A percentile compares a stretch with the other conserved stretches of the same genome.
Conservation (phyloP, 1,140 invertebrate species). For the Pachypeltis micranthus region DNA sequence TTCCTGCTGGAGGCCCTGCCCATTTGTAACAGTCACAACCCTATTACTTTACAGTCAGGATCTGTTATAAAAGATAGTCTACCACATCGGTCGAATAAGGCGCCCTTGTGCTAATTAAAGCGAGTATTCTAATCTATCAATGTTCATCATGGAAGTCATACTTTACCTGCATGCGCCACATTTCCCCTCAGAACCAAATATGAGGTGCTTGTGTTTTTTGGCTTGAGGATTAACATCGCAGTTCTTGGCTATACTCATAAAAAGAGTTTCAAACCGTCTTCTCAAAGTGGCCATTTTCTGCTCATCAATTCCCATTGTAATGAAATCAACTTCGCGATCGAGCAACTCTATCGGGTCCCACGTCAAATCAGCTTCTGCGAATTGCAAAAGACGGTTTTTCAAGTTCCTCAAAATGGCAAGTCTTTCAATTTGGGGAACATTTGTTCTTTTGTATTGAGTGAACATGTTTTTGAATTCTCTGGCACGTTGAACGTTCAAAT, state of each 20-base stretch:
- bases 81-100: too few species aligned
- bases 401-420: background rate
- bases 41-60: too few species aligned
- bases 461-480: slow-evolving; percentile 12
- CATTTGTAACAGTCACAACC: too few species aligned
- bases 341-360: background rate
- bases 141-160: too few species aligned
- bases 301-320: background rate
- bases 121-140: too few species aligned
- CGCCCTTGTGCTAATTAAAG: too few species aligned
- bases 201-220: slow-evolving; percentile 1
- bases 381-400: background rate
- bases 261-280: slow-evolving; percentile 3
- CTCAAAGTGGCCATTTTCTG: slow-evolving; percentile 2
- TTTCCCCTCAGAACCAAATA: too few species aligned
- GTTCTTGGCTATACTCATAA: slow-evolving; percentile 3
- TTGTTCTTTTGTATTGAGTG: background rate
- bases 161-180: too few species aligned
- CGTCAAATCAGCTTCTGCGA: background rate
- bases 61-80: too few species aligned
- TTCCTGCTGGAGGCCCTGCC: too few species aligned
- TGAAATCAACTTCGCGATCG: slow-evolving; percentile 10
- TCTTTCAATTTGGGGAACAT: background rate
- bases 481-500: background rate
- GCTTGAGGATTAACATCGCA: background rate